Conservation (phyloP, 2,113 vertebrate genomes). For the Hystrix cristata region DNA sequence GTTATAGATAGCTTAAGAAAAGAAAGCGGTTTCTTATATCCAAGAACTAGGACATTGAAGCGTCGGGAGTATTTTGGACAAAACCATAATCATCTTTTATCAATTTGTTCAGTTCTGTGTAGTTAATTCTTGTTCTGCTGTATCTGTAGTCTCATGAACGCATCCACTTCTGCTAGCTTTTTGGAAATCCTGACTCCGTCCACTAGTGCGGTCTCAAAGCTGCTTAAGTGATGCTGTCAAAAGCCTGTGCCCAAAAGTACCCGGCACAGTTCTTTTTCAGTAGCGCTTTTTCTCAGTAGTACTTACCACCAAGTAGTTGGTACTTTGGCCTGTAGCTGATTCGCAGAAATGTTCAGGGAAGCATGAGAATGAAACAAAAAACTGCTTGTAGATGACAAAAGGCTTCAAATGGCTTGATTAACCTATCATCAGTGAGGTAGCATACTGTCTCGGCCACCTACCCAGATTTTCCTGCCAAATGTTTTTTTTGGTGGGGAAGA, state of each 20-base stretch:
- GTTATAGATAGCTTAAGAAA: slow-evolving; percentile 11
- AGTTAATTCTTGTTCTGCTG: slow-evolving; percentile 67
- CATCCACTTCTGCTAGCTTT: slow-evolving; percentile 17
- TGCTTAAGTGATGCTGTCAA: slow-evolving; percentile 15
- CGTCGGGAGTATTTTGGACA: slow-evolving; percentile 62
- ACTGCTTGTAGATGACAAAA: background rate
- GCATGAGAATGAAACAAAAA: slow-evolving; percentile 21
- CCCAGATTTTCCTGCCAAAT: too few species aligned
- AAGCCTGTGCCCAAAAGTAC: background rate
- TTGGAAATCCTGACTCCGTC: slow-evolving; percentile 55
- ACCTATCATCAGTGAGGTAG: background rate
- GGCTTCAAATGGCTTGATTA: slow-evolving; percentile 13
- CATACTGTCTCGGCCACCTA: too few species aligned
- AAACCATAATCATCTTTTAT: slow-evolving; percentile 56
- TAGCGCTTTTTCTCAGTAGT: background rate
- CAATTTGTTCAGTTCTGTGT: slow-evolving; percentile 47
- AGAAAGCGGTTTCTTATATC: background rate
- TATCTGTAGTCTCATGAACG: slow-evolving; percentile 31
- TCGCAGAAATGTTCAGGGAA: background rate
- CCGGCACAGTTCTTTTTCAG: background rate
- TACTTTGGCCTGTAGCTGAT: background rate
- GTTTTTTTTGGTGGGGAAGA: too few species aligned
- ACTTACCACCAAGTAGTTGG: background rate
- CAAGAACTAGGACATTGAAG: slow-evolving; percentile 49
- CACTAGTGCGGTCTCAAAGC: background rate